These are phyloP conservation scores for Sebastes hubbsi DNA, from an alignment of 2,797 vertebrate genomes.

Conservation along the genomic window DNA sequence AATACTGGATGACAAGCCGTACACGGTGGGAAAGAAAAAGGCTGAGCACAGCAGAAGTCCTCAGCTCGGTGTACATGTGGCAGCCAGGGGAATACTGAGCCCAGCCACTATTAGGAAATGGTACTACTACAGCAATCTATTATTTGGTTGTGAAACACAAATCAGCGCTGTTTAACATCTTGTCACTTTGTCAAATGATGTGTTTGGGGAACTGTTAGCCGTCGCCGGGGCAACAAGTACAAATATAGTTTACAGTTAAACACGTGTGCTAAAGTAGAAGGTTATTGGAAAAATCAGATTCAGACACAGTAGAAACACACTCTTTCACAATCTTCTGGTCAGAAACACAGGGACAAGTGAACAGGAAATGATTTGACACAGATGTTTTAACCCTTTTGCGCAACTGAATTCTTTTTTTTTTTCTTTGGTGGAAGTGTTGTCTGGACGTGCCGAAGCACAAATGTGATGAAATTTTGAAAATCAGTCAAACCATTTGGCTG, in stretches of 20 bases:
- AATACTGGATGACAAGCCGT: neutral
- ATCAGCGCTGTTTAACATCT: neutral
- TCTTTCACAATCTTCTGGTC: neutral
- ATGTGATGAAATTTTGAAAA: no score
- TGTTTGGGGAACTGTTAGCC: neutral
- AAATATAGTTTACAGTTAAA: neutral
- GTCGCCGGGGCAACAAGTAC: neutral
- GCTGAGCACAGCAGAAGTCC: slow-evolving; percentile 23
- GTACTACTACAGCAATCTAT: neutral
- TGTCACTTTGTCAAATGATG: neutral
- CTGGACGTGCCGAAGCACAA: no score
- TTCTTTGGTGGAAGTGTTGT: no score
- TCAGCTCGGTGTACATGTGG: slow-evolving; percentile 56
- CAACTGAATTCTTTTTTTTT: neutral
- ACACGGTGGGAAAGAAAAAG: slow-evolving; percentile 14
- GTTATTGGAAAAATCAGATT: neutral
- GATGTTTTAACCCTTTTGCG: neutral
- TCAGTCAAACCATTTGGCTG: no score
- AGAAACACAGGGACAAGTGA: neutral
- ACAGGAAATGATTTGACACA: neutral
- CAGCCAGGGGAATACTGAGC: slow-evolving; percentile 12
- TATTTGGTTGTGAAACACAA: slow-evolving; percentile 22
- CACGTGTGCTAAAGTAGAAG: neutral
- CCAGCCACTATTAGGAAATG: slow-evolving; percentile 7
- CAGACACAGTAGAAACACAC: neutral